Conservation (phyloP, 2,888 invertebrate genomes). For the Drymonia ruficornis region DNA sequence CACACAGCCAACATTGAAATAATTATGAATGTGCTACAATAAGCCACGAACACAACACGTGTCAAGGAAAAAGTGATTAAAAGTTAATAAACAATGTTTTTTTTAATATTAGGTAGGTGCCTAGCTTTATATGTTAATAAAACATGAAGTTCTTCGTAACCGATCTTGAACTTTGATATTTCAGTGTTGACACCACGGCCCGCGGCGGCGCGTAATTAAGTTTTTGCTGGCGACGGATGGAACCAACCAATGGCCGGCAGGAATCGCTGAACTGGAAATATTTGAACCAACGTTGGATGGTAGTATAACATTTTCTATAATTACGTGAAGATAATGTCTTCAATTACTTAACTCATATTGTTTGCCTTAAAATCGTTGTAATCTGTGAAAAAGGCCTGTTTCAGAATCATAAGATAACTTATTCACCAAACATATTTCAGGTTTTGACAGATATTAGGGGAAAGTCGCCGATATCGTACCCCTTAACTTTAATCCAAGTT, state of each 20-base stretch:
- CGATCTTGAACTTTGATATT: slow-evolving; percentile 13
- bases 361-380: no score
- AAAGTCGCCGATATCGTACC: no score
- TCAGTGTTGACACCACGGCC: slow-evolving; percentile 14
- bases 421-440: no score
- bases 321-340: not conserved
- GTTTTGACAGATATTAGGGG: no score
- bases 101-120: not conserved
- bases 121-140: not conserved
- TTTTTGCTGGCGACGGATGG: slow-evolving; percentile 18
- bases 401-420: no score
- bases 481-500: no score
- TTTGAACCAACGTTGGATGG: slow-evolving; percentile 5
- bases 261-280: slow-evolving; percentile 18
- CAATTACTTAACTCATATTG: no score
- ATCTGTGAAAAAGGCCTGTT: no score
- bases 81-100: no score
- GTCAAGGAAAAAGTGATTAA: no score
- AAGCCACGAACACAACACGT: not conserved
- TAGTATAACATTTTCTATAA: slow-evolving; percentile 8
- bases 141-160: not conserved
- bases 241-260: slow-evolving; percentile 7
- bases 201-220: slow-evolving; percentile 15
- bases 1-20: slow-evolving; percentile 49
- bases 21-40: slow-evolving; percentile 20